Evolutionary conservation across 1,140 invertebrate species (phyloP).

Genomic region (Formica selysi): DNA sequence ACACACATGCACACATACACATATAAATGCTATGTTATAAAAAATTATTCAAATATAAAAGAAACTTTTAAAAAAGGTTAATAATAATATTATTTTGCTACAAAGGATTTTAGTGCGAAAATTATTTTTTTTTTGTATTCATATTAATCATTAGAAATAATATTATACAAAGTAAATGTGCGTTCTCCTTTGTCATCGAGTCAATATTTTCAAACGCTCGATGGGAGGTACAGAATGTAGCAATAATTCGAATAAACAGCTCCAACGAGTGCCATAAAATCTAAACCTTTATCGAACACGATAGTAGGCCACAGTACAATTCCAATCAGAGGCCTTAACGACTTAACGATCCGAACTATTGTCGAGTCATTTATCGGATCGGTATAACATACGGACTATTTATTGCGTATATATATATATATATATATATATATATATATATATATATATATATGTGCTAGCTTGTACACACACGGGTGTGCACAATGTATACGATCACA

Average conservation of each 20-base stretch:
- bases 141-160: background rate
- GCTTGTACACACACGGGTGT: background rate
- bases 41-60: too few species aligned
- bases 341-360: conserved; percentile 69
- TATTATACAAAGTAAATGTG: background rate
- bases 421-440: background rate
- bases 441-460: background rate
- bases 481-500: conserved; percentile 35
- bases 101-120: background rate
- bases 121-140: background rate
- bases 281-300: conserved; percentile 13
- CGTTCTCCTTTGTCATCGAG: background rate
- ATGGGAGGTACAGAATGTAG: background rate
- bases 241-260: background rate
- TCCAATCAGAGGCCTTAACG: conserved; percentile 61
- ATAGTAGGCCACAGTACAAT: conserved; percentile 49
- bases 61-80: too few species aligned
- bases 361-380: conserved; percentile 53
- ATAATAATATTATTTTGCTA: too few species aligned
- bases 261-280: background rate
- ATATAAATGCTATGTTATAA: too few species aligned
- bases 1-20: too few species aligned
- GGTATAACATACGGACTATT: conserved; percentile 50
- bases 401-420: conserved; percentile 13
- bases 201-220: background rate